Base-by-base conservation (phyloP, 35 echinoderm and acorn worm genomes). In the Ptychodera flava region DNA sequence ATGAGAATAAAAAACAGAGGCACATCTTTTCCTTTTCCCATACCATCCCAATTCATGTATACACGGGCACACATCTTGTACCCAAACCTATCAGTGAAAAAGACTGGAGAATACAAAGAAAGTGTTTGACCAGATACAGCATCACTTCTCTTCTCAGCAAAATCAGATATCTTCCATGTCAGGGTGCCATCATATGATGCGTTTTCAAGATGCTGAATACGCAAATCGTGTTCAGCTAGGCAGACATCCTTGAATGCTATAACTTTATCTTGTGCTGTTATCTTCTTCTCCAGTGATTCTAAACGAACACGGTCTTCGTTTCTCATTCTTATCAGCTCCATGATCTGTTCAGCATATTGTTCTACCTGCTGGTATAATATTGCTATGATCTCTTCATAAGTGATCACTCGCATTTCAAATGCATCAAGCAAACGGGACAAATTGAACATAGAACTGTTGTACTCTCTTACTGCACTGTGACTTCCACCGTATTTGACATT, bases 1-100 rank as follows among this genome's bases (percentile, higher is more conserved):
- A 97, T 97, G 38, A 97, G 88, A 29, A 97, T 91, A 80, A 97
- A 97, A 79, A 97, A 97, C 1, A 97, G 82, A 29, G 89, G 91
- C 32, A 94, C 88, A 77, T 97, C 92, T 0, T 89, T 94, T 16
- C 90, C 95, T 34, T 97, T 97, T 30, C 95, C 95, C n/a, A 97
- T 97, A 32, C 95, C 95, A 77, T 97, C 95, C 0, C 95, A 92
- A 82, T 97, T 97, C 14, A 97, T 38, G 77, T 97, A 97, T 32
- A 97, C 86, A n/a, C 95, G 86, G 64, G 95, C 92, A 80, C 95
- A 97, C 95, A 97, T 94, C 82, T 97, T 97, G 83, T 92, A 97
- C 0, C 95, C 95, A 35, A 92, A 97, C 33, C 92, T 83, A 79
- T 90, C 94, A 38, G 95, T 92, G 81, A 91, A 97, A 85, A 97